Base-by-base conservation (phyloP, 2,888 invertebrate species). In the Tuberolachnus salignus region DNA sequence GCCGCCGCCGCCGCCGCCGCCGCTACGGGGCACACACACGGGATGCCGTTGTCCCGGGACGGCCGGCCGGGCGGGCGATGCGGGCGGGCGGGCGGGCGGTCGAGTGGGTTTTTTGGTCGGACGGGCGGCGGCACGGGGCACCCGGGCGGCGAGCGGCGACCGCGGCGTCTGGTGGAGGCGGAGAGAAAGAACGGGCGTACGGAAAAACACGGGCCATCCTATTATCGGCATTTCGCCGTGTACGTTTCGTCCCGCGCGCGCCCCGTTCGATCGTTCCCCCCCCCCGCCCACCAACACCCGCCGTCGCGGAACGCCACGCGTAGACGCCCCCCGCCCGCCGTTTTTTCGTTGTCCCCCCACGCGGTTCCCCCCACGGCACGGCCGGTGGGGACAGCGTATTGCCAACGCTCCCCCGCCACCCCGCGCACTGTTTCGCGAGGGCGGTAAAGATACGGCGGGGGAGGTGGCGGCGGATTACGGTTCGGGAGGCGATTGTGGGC, bases 161-260 rank as follows among this genome's bases (percentile, higher is more conserved):
- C 21, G 44, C 66, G 51, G n/a, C n/a, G 23, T 21, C 67, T 51
- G 16, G 49, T 14, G 53, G 6, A 9, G 42, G 2, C 59, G n/a
- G 55, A 57, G 66, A 66, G 67, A 73, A 72, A 49, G 80, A 6
- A 49, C 72, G 74, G 21, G 57, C 19, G 70, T 44, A 49, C 61
- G 69, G 63, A 69, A 69, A 75, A 63, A 63, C 69, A 51, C 75
- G 69, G 75, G 67, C 67, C 75, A 78, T 78, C 75, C 75, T 59
- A 78, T 78, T 78, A 78, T 78, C 75, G 75, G 75, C 75, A 67
- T 78, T 78, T 78, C 75, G 67, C 75, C 67, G 67, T 67, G 75
- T 78, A 78, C 75, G 75, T 78, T 75, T 78, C 75, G 75, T 78
- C 57, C 75, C 75, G 75, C 75, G 67, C 75, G 57, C 75, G 26